A percentile compares a stretch with the other conserved stretches of the same genome.
These are phyloP conservation scores for Gastracanthus pulcherrimus DNA, from an alignment of 2,888 invertebrate genomes.

Conservation along the genomic window DNA sequence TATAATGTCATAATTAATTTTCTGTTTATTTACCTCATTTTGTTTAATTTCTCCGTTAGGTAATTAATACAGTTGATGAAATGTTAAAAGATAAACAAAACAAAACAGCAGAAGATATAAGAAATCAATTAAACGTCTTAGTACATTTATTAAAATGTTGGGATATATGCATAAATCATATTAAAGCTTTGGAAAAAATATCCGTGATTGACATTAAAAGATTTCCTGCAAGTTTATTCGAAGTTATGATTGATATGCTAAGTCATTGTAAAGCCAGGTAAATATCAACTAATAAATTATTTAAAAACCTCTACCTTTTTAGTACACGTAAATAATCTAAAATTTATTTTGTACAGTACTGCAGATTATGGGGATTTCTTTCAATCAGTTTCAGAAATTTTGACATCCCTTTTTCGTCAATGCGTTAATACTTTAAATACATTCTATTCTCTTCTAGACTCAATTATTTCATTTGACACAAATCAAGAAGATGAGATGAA, in stretches of 20 bases:
- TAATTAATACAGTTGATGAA: conserved; percentile 56
- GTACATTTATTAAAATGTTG: conserved; percentile 64
- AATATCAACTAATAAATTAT: background rate
- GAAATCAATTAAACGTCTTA: conserved; percentile 33
- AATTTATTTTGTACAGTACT: conserved; percentile 63
- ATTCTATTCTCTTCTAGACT: conserved; percentile 67
- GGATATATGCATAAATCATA: conserved; percentile 66
- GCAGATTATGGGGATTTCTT: conserved; percentile 64
- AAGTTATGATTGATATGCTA: conserved; percentile 62
- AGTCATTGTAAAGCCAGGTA: conserved; percentile 70
- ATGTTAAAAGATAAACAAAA: conserved; percentile 28
- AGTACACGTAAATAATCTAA: background rate
- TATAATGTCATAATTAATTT: too few relatives aligned
- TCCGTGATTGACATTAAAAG: conserved; percentile 60
- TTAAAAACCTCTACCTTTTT: background rate
- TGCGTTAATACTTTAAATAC: conserved; percentile 65
- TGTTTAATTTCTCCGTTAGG: conserved; percentile 51
- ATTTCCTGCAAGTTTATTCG: conserved; percentile 64
- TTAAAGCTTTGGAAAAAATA: conserved; percentile 62
- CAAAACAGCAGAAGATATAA: conserved; percentile 52
- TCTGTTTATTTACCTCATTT: background rate
- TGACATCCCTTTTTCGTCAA: conserved; percentile 68
- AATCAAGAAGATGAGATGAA: conserved; percentile 64
- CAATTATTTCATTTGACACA: conserved; percentile 64
- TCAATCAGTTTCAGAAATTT: conserved; percentile 60